phyloP scores from a whole-genome alignment of 2,797 vertebrate genomes.

The Etheostoma perlongum region DNA sequence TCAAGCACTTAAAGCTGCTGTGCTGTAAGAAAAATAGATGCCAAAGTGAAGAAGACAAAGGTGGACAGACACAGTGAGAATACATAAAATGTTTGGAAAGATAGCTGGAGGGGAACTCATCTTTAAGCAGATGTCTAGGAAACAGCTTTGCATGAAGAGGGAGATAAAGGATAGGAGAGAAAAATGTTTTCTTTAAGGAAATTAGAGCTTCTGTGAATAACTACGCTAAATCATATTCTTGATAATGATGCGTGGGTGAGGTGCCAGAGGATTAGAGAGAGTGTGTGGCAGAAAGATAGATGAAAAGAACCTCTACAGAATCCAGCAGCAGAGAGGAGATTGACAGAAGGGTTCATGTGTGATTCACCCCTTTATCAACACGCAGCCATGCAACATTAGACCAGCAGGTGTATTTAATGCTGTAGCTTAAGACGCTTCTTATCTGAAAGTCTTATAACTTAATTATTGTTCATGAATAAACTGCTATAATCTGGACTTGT shows the following conservation, averaged over 20 bases:
- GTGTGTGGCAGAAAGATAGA: constrained; percentile 57
- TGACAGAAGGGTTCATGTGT: constrained; percentile 59
- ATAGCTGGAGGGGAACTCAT: constrained; percentile 22
- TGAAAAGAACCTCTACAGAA: constrained; percentile 51
- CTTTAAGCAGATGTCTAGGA: constrained; percentile 43
- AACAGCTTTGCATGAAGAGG: constrained; percentile 33
- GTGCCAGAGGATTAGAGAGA: constrained; percentile 67
- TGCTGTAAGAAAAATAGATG: constrained; percentile 28
- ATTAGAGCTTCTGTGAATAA: constrained; percentile 74
- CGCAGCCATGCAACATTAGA: constrained; percentile 37
- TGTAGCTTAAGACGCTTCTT: constrained; percentile 10
- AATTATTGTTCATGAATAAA: constrained; percentile 13
- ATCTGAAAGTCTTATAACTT: constrained; percentile 15
- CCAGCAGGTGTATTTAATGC: constrained; percentile 36
- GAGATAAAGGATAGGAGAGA: constrained; percentile 32
- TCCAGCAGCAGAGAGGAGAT: constrained; percentile 52
- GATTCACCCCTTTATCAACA: constrained; percentile 60
- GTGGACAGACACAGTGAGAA: constrained; percentile 37
- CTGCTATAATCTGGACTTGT: background rate
- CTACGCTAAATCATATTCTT: constrained; percentile 60
- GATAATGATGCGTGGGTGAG: constrained; percentile 69
- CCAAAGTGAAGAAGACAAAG: constrained; percentile 39
- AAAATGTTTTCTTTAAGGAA: constrained; percentile 64
- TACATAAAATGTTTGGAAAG: constrained; percentile 26
- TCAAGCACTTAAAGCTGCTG: constrained; percentile 12